phyloP scores from a whole-genome alignment of 2,113 vertebrate genomes.

The Clarias magur region DNA sequence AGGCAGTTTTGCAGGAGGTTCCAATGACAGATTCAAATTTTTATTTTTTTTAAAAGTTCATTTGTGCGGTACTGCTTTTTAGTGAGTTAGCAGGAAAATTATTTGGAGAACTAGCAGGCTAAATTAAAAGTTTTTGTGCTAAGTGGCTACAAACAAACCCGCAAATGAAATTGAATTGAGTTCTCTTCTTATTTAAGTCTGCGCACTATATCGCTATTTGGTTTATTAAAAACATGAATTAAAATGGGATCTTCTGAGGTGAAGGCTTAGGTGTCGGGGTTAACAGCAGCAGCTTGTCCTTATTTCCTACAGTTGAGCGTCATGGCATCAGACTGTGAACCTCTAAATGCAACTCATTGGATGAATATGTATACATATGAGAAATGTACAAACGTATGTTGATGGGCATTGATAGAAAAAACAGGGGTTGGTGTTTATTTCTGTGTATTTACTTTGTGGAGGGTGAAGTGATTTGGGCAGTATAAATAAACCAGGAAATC shows the following conservation, averaged over 20 bases:
- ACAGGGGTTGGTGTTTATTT: conserved; percentile 17
- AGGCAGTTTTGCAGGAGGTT: too few species aligned
- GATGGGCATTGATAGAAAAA: not conserved
- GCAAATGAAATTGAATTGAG: not conserved
- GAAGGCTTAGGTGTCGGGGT: not conserved
- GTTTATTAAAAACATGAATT: not conserved
- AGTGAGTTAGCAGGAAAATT: too few species aligned
- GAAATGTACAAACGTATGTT: conserved; percentile 32
- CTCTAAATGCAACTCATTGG: conserved; percentile 31
- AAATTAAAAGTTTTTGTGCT: not conserved
- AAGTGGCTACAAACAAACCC: not conserved
- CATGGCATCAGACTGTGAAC: conserved; percentile 27
- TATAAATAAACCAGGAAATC: conserved; percentile 37
- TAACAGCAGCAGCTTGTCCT: not conserved
- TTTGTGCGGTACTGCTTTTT: not conserved
- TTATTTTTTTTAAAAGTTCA: not conserved
- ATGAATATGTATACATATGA: conserved; percentile 27
- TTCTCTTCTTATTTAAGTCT: not conserved
- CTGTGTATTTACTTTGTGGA: conserved; percentile 42
- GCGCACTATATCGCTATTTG: not conserved
- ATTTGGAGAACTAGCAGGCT: not conserved
- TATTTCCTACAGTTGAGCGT: conserved; percentile 15
- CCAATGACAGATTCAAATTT: not conserved
- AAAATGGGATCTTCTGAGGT: not conserved
- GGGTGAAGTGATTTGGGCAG: conserved; percentile 12